Conservation (phyloP, 2,797 vertebrate species). For the Huso huso region DNA sequence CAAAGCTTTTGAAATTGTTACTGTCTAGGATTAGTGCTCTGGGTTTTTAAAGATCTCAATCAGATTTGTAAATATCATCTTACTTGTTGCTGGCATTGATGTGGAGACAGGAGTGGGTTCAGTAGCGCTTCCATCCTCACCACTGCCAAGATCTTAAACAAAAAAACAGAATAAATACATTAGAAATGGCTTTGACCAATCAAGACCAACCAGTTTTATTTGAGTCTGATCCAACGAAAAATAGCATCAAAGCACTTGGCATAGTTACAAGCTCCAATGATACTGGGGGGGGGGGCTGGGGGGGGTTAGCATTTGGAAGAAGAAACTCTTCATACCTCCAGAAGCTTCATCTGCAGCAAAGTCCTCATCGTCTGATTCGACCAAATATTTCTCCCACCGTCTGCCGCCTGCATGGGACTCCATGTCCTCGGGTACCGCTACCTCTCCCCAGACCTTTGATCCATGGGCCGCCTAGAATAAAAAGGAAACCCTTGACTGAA, state of each 20-base stretch:
- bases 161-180: constrained; percentile 8
- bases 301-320: too few relatives aligned
- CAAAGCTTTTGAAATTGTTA: too few relatives aligned
- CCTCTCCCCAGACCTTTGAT: constrained; percentile 69
- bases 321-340: constrained; percentile 44
- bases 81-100: constrained; percentile 38
- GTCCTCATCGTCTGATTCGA: constrained; percentile 56
- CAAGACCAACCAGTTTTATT: not conserved
- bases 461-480: constrained; percentile 50
- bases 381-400: constrained; percentile 43
- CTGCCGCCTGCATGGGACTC: constrained; percentile 40
- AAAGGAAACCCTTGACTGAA: not conserved
- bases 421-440: constrained; percentile 57
- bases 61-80: constrained; percentile 19
- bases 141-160: constrained; percentile 50
- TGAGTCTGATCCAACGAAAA: too few relatives aligned
- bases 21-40: too few relatives aligned
- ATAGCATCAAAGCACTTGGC: too few relatives aligned
- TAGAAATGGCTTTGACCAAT: not conserved
- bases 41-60: too few relatives aligned
- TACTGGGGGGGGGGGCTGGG: too few relatives aligned
- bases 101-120: constrained; percentile 27
- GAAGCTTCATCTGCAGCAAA: constrained; percentile 58
- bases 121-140: constrained; percentile 60
- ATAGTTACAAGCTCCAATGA: too few relatives aligned